Conservation (phyloP, 2,888 invertebrate species). For the Amphiduros pacificus region DNA sequence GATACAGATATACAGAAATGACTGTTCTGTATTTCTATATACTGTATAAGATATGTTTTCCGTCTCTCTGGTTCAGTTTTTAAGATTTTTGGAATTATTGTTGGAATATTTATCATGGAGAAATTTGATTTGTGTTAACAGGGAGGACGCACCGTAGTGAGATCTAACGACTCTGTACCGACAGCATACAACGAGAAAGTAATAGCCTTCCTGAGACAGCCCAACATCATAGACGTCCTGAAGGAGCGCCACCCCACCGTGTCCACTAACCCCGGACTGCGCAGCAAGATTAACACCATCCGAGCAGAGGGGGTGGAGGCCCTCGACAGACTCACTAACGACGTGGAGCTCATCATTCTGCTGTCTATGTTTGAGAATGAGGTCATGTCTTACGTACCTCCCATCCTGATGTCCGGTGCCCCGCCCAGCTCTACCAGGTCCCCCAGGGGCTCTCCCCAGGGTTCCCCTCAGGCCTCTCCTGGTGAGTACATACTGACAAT, state of each 20-base stretch:
- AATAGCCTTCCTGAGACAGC: constrained; percentile 91
- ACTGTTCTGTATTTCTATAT: too few species aligned
- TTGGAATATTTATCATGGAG: too few species aligned
- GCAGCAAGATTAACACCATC: constrained; percentile 84
- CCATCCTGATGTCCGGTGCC: constrained; percentile 20
- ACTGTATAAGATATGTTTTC: too few species aligned
- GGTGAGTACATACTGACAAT: too few species aligned
- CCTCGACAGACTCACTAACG: constrained; percentile 83
- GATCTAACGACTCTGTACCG: too few species aligned
- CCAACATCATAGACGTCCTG: constrained; percentile 89
- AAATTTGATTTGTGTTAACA: too few species aligned
- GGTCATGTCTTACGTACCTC: constrained; percentile 92
- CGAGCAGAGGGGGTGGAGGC: constrained; percentile 87
- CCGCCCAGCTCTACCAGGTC: constrained; percentile 57
- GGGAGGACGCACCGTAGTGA: too few species aligned
- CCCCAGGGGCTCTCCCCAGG: constrained; percentile 68
- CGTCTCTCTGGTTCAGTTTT: too few species aligned
- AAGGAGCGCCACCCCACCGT: constrained; percentile 67
- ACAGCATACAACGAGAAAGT: constrained; percentile 87
- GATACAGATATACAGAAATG: too few species aligned
- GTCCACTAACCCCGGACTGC: constrained; percentile 71
- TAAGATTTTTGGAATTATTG: too few species aligned
- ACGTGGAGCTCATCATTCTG: constrained; percentile 89
- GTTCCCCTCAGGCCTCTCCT: constrained; percentile 78
- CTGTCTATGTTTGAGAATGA: constrained; percentile 96